Percentiles rank a stretch among this genome's conserved stretches.
phyloP scores from a whole-genome alignment of 2,113 vertebrate genomes.

The Lagopus muta region DNA sequence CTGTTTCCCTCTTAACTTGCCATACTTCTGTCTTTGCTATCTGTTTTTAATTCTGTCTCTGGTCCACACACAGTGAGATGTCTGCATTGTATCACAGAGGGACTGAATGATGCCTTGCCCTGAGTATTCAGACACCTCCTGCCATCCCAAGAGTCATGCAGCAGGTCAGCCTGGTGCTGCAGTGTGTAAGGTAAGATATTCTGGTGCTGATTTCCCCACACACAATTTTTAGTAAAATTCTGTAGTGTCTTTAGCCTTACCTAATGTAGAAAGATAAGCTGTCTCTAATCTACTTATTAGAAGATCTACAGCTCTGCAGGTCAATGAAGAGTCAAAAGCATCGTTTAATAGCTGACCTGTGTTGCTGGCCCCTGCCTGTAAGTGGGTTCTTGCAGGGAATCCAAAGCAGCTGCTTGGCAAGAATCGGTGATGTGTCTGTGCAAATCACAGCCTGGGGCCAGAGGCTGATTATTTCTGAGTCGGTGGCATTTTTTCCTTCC shows the following conservation, averaged over 20 bases:
- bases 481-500: neutral
- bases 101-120: accelerated
- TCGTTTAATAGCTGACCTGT: constrained; percentile 14
- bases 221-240: neutral
- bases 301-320: neutral
- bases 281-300: neutral
- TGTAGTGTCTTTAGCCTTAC: neutral
- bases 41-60: neutral
- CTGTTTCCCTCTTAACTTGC: neutral
- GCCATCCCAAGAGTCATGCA: neutral
- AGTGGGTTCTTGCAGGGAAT: constrained; percentile 9
- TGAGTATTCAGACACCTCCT: neutral
- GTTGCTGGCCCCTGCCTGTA: neutral
- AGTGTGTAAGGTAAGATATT: neutral
- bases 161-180: neutral
- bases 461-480: neutral
- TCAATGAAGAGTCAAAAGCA: constrained; percentile 21
- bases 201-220: neutral
- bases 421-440: neutral
- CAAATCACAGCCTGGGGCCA: neutral
- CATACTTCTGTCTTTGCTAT: neutral
- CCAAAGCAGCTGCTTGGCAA: neutral
- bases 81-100: neutral
- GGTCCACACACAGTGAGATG: neutral
- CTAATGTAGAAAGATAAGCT: neutral